Evolutionary conservation across 2,888 invertebrate species (phyloP), one percentile per base, ranked within the genome.

Genomic region (Amorpha juglandis): DNA sequence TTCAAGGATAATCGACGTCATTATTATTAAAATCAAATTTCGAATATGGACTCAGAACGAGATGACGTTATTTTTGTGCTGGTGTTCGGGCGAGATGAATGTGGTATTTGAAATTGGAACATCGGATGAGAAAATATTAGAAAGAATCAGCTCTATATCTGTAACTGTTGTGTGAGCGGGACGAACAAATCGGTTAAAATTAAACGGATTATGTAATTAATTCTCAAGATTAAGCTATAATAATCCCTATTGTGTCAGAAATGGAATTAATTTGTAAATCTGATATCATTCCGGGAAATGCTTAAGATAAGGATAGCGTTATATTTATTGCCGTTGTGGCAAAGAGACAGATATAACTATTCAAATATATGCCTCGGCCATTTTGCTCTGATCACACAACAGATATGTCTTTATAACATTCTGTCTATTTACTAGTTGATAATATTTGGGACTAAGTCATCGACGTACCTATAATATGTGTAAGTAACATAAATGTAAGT

Each of bases 1-100:
- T 95, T 75, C 87, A 91, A 68, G 95, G 95, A 71, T 95, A 89
- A 81, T 67, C 45, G 19, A 12, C 27, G 9, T 38, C 58, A 42
- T 58, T 58, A 42, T 58, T 58, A 27, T 58, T 9, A 16, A 55
- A 58, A 52, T 14, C 27, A 14, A 52, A 51, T 51, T 21, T 52
- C 27, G 33, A 52, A 52, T 38, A 58, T 19, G 19, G 58, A 58
- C 38, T 12, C 11, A 42, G 42, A 55, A 55, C 7, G 19, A 58
- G 42, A 42, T 42, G 38, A 12, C 58, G 42, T 38, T 42, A 58
- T 58, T 42, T 3, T 58, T 58, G 38, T n/a, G 35, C 19, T 58
- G 42, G 38, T 42, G 58, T 42, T 38, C 58, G 38, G 42, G 38
- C 58, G 58, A 21, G 38, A 55, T 1, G 11, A 16, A 19, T 27